Base-by-base conservation (phyloP, 2,797 vertebrate genomes). In the Dromococcyx pavoninus region DNA sequence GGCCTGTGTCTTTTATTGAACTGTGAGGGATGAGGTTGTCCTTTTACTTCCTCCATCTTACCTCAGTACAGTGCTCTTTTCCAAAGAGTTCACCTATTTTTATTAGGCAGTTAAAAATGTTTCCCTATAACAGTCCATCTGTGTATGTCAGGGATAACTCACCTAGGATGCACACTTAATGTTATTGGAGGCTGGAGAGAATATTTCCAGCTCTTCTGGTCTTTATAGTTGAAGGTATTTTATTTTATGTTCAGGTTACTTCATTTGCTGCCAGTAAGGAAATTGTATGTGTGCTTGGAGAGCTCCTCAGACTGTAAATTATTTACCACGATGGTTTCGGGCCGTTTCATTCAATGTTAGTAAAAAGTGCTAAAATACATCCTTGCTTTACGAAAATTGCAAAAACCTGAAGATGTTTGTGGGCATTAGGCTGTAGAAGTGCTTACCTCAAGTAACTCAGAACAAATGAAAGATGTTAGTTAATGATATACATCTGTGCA, bases 191-290 rank as follows among this genome's bases (percentile, higher is more conserved):
- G 44, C 69, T 91, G 5, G 69, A 91, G 85, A 90, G 79, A 77
- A 50, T 46, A 9, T 1, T 77, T 85, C 14, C 43, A 76, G n/a
- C 51, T 80, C 39, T 86, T 75, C 13, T 56, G 39, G 25, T 78
- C 71, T 88, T 92, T 91, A 46, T 84, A 83, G 75, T n/a, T 86
- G 78, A 93, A 88, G 82, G 30, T 75, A 44, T 35, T 94, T 91
- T 58, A 71, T 71, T 92, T 95, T 67, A 39, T 56, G 22, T 92
- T 95, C 53, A 39, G 56, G 86, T 88, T 91, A 70, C 94, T 93
- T 90, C 65, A 88, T 91, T 91, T 94, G 51, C 33, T 86, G 58
- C 77, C 70, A 91, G 87, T 69, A 51, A 88, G 83, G 77, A 91
- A 84, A 71, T 89, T 46, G 83, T 93, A 35, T 14, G 1, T 86